A percentile compares a stretch with the other conserved stretches of the same genome.
These are phyloP conservation scores for Pachypsylla venusta DNA, from an alignment of 1,140 invertebrate species.

Conservation along the genomic window DNA sequence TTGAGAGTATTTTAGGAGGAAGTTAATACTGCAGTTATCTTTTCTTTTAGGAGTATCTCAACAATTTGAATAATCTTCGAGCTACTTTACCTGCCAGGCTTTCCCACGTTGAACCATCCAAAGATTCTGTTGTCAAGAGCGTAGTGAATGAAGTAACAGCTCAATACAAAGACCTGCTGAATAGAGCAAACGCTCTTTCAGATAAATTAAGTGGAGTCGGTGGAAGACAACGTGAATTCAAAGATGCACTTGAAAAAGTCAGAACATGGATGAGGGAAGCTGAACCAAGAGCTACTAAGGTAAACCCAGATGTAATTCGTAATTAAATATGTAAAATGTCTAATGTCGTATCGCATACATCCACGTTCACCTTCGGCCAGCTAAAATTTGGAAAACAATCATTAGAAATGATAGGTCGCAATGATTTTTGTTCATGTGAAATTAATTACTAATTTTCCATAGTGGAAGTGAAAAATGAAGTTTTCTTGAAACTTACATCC, in stretches of 20 bases:
- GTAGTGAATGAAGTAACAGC: conserved; percentile 53
- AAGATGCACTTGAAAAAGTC: conserved; percentile 67
- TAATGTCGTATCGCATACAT: too few species aligned
- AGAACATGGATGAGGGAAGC: conserved; percentile 62
- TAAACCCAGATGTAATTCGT: conserved; percentile 10
- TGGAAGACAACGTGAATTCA: conserved; percentile 63
- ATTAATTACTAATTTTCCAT: too few species aligned
- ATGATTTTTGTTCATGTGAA: too few species aligned
- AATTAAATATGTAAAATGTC: too few species aligned
- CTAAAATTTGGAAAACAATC: too few species aligned
- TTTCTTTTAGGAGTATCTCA: conserved; percentile 68
- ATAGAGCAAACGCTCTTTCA: conserved; percentile 63
- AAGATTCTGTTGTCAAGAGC: conserved; percentile 50
- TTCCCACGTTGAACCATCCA: conserved; percentile 53
- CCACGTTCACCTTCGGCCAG: too few species aligned
- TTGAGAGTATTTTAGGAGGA: too few species aligned
- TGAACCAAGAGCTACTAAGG: conserved; percentile 36
- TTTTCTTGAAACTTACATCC: too few species aligned
- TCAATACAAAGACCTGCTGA: conserved; percentile 58
- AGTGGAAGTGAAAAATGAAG: too few species aligned
- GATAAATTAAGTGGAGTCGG: conserved; percentile 61
- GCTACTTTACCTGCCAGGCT: conserved; percentile 62
- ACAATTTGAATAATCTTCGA: conserved; percentile 67
- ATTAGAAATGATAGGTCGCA: too few species aligned
- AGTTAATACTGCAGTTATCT: too few species aligned